These are phyloP conservation scores for Alouatta palliata DNA, from an alignment of 2,113 vertebrate species.

Conservation along the genomic window DNA sequence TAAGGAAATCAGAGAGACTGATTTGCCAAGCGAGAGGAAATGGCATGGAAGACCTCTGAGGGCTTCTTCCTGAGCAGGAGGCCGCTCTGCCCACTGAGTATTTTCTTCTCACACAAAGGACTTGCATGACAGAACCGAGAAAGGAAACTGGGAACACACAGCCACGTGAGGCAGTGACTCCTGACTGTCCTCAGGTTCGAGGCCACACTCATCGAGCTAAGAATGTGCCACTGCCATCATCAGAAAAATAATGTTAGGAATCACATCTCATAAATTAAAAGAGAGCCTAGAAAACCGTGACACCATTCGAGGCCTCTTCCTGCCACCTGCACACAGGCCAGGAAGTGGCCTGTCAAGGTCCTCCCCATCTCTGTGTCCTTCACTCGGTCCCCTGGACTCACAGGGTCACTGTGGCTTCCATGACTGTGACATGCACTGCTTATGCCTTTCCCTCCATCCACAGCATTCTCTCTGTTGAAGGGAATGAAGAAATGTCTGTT, in stretches of 20 bases:
- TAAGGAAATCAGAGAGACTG: neutral
- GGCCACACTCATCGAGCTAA: neutral
- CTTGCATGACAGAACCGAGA: accelerated
- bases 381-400: neutral
- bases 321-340: neutral
- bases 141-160: neutral
- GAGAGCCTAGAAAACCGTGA: neutral
- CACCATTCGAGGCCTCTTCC: no score
- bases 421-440: accelerated
- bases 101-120: neutral
- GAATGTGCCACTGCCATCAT: no score
- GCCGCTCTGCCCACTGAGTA: no score
- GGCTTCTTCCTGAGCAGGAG: neutral
- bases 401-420: neutral
- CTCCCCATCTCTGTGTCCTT: neutral
- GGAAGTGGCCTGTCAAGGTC: accelerated
- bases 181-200: neutral
- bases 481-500: neutral
- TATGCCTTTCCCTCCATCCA: neutral
- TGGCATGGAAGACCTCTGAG: neutral
- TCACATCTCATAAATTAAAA: neutral
- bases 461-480: neutral
- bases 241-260: neutral
- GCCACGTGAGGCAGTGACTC: neutral
- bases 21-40: neutral